Conservation (phyloP, 2,797 vertebrate genomes). For the Spinus pinus region DNA sequence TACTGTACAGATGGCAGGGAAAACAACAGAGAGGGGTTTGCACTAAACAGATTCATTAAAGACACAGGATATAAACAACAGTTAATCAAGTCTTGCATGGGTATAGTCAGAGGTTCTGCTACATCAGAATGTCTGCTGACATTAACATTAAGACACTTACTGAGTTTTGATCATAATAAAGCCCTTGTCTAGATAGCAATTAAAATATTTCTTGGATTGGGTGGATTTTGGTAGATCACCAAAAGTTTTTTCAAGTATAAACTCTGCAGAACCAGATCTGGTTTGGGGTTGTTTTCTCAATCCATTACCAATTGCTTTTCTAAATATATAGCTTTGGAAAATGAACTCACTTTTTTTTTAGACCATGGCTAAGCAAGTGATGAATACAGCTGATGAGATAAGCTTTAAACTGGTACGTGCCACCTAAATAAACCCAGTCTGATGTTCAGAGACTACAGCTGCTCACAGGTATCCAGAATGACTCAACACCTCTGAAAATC, state of each 20-base stretch:
- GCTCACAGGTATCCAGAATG: background rate
- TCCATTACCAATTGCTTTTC: background rate
- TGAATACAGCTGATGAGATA: background rate
- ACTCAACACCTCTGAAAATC: background rate
- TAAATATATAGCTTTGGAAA: background rate
- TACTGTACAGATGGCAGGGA: background rate
- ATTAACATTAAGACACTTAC: background rate
- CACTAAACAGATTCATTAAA: background rate
- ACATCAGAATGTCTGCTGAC: background rate
- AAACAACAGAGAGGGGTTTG: background rate
- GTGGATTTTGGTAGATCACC: background rate
- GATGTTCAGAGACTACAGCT: background rate
- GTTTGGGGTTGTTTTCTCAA: background rate
- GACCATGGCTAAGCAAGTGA: background rate
- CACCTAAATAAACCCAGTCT: background rate
- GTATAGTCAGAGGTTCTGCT: background rate
- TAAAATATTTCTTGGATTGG: background rate
- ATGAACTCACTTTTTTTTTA: background rate
- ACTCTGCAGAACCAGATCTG: fast-evolving
- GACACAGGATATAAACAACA: background rate
- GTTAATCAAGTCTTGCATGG: background rate
- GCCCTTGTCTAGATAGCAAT: background rate
- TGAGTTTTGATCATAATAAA: background rate
- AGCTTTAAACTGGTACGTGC: background rate
- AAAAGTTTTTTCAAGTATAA: background rate